A percentile compares a stretch with the other conserved stretches of the same genome.
Evolutionary conservation across 2,888 invertebrate species (phyloP).

Genomic region (Cactoblastis cactorum): DNA sequence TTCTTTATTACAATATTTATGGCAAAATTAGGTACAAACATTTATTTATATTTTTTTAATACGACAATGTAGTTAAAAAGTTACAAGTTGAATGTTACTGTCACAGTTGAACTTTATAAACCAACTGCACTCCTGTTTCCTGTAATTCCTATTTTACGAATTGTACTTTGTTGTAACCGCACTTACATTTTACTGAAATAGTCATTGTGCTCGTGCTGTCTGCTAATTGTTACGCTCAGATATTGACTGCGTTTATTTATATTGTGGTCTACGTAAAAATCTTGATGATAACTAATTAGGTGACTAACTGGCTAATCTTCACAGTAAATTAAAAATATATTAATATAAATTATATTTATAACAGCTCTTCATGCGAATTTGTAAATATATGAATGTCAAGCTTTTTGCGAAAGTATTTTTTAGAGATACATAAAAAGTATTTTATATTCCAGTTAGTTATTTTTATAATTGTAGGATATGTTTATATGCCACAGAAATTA

Average conservation of each 20-base stretch:
- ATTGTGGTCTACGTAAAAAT: background rate
- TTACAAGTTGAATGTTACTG: too few species aligned
- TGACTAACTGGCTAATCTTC: slow-evolving; percentile 14
- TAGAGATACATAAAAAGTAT: background rate
- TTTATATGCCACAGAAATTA: too few species aligned
- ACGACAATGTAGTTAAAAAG: too few species aligned
- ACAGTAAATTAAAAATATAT: background rate
- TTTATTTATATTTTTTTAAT: too few species aligned
- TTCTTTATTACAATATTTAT: too few species aligned
- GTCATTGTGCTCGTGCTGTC: too few species aligned
- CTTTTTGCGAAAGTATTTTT: background rate
- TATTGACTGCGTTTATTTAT: background rate
- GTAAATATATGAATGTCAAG: background rate
- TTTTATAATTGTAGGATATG: too few species aligned
- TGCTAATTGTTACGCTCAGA: background rate
- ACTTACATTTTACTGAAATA: background rate
- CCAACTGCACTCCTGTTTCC: too few species aligned
- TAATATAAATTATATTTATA: slow-evolving; percentile 13
- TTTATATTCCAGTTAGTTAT: background rate
- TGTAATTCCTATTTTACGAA: too few species aligned
- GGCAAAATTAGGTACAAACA: too few species aligned
- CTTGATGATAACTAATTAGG: background rate
- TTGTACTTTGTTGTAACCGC: too few species aligned
- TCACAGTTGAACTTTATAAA: too few species aligned
- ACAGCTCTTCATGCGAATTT: slow-evolving; percentile 5